These are phyloP conservation scores for Heliconius hermathena DNA, from an alignment of 1,140 invertebrate genomes.

Conservation along the genomic window DNA sequence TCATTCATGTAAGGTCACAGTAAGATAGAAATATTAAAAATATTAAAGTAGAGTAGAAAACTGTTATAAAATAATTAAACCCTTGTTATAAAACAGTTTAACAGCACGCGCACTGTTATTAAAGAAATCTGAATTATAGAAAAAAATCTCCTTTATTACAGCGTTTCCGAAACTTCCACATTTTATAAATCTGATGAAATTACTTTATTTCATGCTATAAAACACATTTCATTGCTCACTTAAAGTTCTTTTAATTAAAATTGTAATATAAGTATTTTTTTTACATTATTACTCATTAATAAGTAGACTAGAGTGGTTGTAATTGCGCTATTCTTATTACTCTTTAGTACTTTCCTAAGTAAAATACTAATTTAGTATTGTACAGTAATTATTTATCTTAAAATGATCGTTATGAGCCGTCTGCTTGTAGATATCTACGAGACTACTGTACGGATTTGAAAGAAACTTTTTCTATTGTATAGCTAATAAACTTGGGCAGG, in stretches of 20 bases:
- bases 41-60: no score
- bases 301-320: neutral
- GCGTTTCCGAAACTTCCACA: neutral
- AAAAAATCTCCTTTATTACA: neutral
- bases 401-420: no score
- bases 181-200: neutral
- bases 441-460: no score
- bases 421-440: no score
- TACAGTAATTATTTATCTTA: no score
- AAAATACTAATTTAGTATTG: no score
- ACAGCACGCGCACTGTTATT: neutral
- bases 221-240: slow-evolving; percentile 6
- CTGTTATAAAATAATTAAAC: neutral
- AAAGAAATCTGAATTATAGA: neutral
- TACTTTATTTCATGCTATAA: neutral
- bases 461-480: no score
- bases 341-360: no score
- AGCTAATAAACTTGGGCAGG: no score
- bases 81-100: neutral
- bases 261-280: neutral
- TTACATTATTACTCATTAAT: neutral
- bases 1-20: no score
- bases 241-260: neutral
- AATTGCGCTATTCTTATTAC: neutral
- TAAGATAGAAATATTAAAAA: no score